Evolutionary conservation across 2,888 invertebrate species (phyloP).

Genomic region (Agonum fuliginosum): DNA sequence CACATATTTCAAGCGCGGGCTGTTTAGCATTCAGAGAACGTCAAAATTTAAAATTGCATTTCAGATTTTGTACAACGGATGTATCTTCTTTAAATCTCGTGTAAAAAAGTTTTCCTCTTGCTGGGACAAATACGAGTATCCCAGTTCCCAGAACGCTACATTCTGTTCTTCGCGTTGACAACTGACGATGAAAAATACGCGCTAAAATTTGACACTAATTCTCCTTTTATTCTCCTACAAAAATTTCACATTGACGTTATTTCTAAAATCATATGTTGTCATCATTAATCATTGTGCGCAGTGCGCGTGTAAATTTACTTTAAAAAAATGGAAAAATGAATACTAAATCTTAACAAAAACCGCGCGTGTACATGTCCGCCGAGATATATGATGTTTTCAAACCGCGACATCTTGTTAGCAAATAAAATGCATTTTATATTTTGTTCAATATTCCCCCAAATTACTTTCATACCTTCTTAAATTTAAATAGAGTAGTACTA

Average conservation of each 20-base stretch:
- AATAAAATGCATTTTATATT: constrained; percentile 30
- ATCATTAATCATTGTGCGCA: constrained; percentile 55
- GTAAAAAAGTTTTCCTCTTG: constrained; percentile 37
- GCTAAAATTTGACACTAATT: constrained; percentile 57
- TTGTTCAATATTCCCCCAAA: constrained; percentile 6
- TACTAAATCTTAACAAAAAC: constrained; percentile 45
- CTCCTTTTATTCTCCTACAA: constrained; percentile 52
- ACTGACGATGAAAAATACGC: constrained; percentile 57
- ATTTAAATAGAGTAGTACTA: no score
- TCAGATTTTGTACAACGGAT: constrained; percentile 45
- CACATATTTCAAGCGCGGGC: constrained; percentile 23
- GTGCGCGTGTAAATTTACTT: constrained; percentile 40
- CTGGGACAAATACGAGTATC: constrained; percentile 52
- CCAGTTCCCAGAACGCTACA: constrained; percentile 18
- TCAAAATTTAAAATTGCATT: constrained; percentile 52
- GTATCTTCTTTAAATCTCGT: constrained; percentile 56
- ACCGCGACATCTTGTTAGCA: constrained; percentile 24
- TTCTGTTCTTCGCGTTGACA: constrained; percentile 46
- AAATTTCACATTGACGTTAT: constrained; percentile 52
- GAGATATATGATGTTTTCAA: constrained; percentile 15
- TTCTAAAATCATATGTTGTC: constrained; percentile 54
- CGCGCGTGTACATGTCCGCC: constrained; percentile 18
- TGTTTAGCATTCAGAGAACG: constrained; percentile 47
- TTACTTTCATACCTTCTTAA: no score
- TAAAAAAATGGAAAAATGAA: constrained; percentile 43